phyloP scores from a whole-genome alignment of 2,113 vertebrate species.

The Camarhynchus parvulus region DNA sequence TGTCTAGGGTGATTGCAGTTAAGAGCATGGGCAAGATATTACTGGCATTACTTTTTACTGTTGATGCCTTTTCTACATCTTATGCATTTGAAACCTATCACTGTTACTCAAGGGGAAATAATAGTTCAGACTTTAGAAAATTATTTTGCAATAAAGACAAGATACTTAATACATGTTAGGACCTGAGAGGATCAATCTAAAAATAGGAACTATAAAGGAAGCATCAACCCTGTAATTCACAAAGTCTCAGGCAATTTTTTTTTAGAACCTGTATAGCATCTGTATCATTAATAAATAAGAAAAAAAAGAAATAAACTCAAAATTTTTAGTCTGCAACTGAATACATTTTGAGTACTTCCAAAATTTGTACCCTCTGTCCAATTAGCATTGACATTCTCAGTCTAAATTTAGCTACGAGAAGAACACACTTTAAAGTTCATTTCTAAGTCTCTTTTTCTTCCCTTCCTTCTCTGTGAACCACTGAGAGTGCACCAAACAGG shows the following conservation, averaged over 20 bases:
- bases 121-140: background rate
- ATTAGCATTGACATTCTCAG: background rate
- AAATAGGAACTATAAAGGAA: background rate
- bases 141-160: background rate
- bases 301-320: background rate
- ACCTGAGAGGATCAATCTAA: background rate
- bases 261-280: background rate
- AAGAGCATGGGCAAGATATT: background rate
- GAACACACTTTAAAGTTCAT: background rate
- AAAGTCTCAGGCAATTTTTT: background rate
- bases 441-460: background rate
- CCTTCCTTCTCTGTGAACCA: background rate
- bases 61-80: background rate
- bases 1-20: background rate
- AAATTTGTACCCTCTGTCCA: background rate
- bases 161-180: background rate
- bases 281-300: background rate
- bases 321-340: background rate
- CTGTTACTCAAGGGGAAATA: background rate
- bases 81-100: background rate
- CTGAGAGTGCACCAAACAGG: background rate
- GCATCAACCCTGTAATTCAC: background rate
- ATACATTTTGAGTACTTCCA: background rate
- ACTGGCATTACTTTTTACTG: background rate
- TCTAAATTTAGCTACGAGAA: background rate